Conservation (phyloP, 2,888 invertebrate species). For the Brachyptera risi region DNA sequence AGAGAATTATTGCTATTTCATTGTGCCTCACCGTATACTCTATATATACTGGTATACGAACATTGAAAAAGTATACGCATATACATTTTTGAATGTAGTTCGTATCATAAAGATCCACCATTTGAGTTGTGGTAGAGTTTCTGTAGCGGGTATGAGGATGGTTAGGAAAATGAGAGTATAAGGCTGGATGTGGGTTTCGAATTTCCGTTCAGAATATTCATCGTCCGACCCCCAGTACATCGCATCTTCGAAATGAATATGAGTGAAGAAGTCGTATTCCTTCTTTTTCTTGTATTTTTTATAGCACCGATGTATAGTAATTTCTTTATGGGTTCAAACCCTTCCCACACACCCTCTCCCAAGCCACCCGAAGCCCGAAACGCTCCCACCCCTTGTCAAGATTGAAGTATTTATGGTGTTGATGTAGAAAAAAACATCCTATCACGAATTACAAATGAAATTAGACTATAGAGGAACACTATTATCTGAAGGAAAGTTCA, state of each 20-base stretch:
- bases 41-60: no score
- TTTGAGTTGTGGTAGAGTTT: no score
- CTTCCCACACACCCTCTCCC: no score
- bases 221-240: slow-evolving; percentile 4
- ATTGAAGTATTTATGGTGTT: slow-evolving; percentile 28
- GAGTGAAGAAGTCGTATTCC: slow-evolving; percentile 8
- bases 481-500: slow-evolving; percentile 23
- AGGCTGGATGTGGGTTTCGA: slow-evolving; percentile 20
- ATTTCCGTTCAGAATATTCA: slow-evolving; percentile 28
- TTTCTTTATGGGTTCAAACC: slow-evolving; percentile 6
- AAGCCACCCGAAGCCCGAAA: background rate
- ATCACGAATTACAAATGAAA: slow-evolving; percentile 28
- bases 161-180: no score
- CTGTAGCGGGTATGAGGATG: no score
- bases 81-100: no score
- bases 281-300: slow-evolving; percentile 2
- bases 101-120: no score
- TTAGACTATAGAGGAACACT: slow-evolving; percentile 27
- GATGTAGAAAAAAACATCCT: slow-evolving; percentile 16
- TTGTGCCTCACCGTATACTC: no score
- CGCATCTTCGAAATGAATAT: slow-evolving; percentile 16
- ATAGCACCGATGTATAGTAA: slow-evolving; percentile 16
- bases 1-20: no score
- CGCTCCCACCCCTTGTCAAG: slow-evolving; percentile 11
- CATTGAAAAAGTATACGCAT: no score